These are phyloP conservation scores for Scaptomyza flava DNA, from an alignment of 2,888 invertebrate genomes.

Conservation along the genomic window DNA sequence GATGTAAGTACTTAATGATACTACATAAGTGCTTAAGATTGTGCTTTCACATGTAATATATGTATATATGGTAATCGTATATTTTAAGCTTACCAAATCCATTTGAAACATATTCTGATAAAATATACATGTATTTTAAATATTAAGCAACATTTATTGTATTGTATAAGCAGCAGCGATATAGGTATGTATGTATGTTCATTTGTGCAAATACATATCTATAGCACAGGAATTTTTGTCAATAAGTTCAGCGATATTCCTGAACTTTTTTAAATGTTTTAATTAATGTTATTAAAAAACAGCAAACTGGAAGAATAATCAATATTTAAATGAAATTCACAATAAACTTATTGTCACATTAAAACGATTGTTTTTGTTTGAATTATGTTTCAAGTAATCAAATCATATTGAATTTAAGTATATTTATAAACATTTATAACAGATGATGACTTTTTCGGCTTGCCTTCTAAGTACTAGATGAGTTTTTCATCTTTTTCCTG, in stretches of 20 bases:
- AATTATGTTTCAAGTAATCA: neutral
- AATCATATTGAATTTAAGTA: neutral
- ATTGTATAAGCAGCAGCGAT: slow-evolving; percentile 31
- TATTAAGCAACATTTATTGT: slow-evolving; percentile 44
- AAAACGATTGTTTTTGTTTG: slow-evolving; percentile 1
- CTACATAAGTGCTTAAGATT: slow-evolving; percentile 52
- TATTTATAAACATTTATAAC: neutral
- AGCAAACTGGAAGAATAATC: slow-evolving; percentile 41
- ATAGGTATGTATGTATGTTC: slow-evolving; percentile 2
- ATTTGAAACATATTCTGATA: neutral
- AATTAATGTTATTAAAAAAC: slow-evolving; percentile 62
- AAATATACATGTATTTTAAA: slow-evolving; percentile 8
- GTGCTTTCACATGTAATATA: slow-evolving; percentile 48
- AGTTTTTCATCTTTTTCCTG: neutral
- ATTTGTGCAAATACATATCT: slow-evolving; percentile 16
- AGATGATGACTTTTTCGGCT: neutral
- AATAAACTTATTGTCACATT: slow-evolving; percentile 69
- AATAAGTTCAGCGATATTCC: slow-evolving; percentile 41
- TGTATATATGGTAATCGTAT: slow-evolving; percentile 25
- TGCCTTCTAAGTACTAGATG: too few relatives aligned
- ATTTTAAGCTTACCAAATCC: slow-evolving; percentile 39
- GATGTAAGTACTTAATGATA: slow-evolving; percentile 73
- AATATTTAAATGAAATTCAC: slow-evolving; percentile 63
- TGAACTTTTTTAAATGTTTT: slow-evolving; percentile 73
- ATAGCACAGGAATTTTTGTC: slow-evolving; percentile 29